Percentiles rank a stretch among this genome's conserved stretches.
These are phyloP conservation scores for Thaleichthys pacificus DNA, from an alignment of 2,797 vertebrate genomes.

Conservation along the genomic window DNA sequence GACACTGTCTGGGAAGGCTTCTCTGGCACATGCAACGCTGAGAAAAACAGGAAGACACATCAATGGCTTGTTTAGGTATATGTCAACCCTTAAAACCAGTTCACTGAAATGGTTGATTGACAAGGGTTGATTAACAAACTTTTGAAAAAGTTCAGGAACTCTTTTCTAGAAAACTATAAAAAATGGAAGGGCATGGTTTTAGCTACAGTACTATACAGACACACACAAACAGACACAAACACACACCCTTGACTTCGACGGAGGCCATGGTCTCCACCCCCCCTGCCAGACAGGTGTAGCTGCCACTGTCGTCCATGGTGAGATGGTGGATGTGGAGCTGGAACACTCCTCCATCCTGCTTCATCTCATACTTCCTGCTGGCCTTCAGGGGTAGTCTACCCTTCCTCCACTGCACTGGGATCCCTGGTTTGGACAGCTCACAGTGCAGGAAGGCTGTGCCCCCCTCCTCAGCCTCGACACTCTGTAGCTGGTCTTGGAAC, in stretches of 20 bases:
- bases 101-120: too few species aligned
- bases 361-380: slow-evolving; percentile 68
- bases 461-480: slow-evolving; percentile 62
- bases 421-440: slow-evolving; percentile 64
- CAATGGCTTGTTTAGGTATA: not conserved
- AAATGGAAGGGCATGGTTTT: not conserved
- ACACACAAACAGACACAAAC: not conserved
- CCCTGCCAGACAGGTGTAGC: slow-evolving; percentile 75
- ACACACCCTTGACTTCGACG: slow-evolving; percentile 62
- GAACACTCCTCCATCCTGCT: slow-evolving; percentile 69
- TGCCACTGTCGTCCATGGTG: slow-evolving; percentile 78
- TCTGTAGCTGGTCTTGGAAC: slow-evolving; percentile 63
- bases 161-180: too few species aligned
- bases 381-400: slow-evolving; percentile 66
- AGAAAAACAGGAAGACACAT: not conserved
- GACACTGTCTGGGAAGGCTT: slow-evolving; percentile 29
- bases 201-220: not conserved
- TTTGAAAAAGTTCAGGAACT: too few species aligned
- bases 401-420: slow-evolving; percentile 71
- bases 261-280: slow-evolving; percentile 50
- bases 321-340: slow-evolving; percentile 77
- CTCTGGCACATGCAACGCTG: slow-evolving; percentile 37
- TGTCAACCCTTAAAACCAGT: not conserved
- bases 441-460: slow-evolving; percentile 52
- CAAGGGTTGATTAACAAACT: too few species aligned